Base-by-base conservation (phyloP, 2,888 invertebrate genomes). In the Oligia fasciuncula region DNA sequence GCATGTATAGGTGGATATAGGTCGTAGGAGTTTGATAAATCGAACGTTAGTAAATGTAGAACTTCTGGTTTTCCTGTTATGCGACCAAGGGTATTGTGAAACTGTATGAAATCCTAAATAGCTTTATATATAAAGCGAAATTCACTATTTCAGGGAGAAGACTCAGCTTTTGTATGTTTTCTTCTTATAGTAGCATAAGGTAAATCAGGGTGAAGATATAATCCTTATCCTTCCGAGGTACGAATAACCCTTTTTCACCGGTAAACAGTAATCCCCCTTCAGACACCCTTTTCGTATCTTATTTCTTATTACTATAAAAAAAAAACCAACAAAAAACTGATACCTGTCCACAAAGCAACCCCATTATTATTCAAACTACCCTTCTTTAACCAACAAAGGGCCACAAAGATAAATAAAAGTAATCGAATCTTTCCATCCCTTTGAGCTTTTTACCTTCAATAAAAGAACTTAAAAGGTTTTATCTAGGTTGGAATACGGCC, bases 381-480 rank as follows among this genome's bases (percentile, higher is more conserved):
- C 76, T 84, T 69, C 76, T 80, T 68, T 46, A 71, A 84, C 65
- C 76, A 84, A 87, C 85, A 85, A 85, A 84, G 71, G 85, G 57
- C 71, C 57, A 63, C 49, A 80, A 80, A 87, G 80, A 87, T 85
- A 85, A 87, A 85, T 82, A 87, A 88, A 81, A 76, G 82, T 83
- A 85, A 88, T 88, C 76, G 78, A 88, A 88, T 88, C 84, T 80
- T 87, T 77, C 76, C 76, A 84, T 87, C 85, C 80, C 71, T 85
- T 80, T 87, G 63, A 72, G 73, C 77, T 81, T 87, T 82, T 76
- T 85, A 81, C 76, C 83, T 83, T 78, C 69, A 71, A 70, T 86
- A 69, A 84, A 80, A 84, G 51, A 78, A 85, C 65, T 88, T 83
- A 85, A 88, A 87, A 83, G 85, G 77, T 89, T 81, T 66, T 76